These are phyloP conservation scores for Burhinus oedicnemus DNA, from an alignment of 2,113 vertebrate genomes.

Conservation along the genomic window DNA sequence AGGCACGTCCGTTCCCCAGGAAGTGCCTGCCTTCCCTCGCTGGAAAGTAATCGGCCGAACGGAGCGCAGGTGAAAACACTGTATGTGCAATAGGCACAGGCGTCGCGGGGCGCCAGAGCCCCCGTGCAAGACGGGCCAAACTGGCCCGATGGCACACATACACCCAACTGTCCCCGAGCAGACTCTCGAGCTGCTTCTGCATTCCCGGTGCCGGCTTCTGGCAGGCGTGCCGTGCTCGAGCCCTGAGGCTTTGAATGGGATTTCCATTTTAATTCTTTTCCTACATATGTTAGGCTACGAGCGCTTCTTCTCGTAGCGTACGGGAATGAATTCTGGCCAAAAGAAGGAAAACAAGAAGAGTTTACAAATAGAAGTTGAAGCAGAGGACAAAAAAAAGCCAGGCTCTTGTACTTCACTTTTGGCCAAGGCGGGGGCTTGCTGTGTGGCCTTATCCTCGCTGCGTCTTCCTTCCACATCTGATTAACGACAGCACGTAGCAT, in stretches of 20 bases:
- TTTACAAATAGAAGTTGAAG: background rate
- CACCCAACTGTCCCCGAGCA: background rate
- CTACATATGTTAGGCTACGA: background rate
- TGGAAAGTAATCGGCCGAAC: accelerated
- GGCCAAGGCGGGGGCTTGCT: background rate
- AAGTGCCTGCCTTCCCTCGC: background rate
- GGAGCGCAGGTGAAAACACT: background rate
- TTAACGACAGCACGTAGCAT: accelerated
- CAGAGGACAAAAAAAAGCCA: background rate
- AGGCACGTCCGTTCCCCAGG: accelerated
- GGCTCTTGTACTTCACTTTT: background rate
- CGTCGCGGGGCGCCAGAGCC: background rate
- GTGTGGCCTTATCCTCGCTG: background rate
- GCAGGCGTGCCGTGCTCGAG: background rate
- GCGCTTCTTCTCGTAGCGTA: accelerated
- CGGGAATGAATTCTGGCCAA: background rate
- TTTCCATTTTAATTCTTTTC: conserved; percentile 14
- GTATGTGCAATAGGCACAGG: accelerated
- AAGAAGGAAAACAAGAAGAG: background rate
- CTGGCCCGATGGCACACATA: background rate
- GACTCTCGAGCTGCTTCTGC: background rate
- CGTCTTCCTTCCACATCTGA: background rate
- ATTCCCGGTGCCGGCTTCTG: background rate
- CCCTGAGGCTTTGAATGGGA: conserved; percentile 29
- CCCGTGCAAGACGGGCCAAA: background rate